A percentile compares a stretch with the other conserved stretches of the same genome.
phyloP scores from a whole-genome alignment of 1,140 invertebrate species.

The Trinorchestia longiramus region DNA sequence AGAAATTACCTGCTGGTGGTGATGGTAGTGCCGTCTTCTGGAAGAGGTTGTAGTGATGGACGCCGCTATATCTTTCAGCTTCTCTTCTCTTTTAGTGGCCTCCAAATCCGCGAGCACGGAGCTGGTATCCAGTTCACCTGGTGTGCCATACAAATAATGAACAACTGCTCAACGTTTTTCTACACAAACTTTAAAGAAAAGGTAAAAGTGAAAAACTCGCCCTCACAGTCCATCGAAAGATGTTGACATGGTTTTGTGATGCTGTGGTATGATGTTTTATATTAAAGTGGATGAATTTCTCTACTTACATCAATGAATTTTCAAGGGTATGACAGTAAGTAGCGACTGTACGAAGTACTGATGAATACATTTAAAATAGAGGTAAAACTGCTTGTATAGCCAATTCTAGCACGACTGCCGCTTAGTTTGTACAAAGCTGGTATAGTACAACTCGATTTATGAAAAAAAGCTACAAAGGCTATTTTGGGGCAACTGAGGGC shows the following conservation, averaged over 20 bases:
- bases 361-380: too few relatives aligned
- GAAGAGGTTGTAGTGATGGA: slow-evolving; percentile 75
- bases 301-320: neutral
- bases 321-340: neutral
- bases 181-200: too few relatives aligned
- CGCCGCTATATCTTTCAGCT: slow-evolving; percentile 80
- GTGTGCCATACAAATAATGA: neutral
- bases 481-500: too few relatives aligned
- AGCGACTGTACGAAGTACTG: too few relatives aligned
- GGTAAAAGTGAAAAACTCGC: neutral
- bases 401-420: too few relatives aligned
- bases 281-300: neutral
- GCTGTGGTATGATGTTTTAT: neutral
- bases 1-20: slow-evolving; percentile 32
- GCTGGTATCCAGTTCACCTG: slow-evolving; percentile 61
- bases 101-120: slow-evolving; percentile 61
- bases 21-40: neutral
- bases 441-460: too few relatives aligned
- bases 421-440: too few relatives aligned
- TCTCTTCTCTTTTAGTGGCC: slow-evolving; percentile 76
- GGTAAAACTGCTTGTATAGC: too few relatives aligned
- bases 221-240: neutral
- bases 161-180: too few relatives aligned
- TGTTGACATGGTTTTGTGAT: neutral
- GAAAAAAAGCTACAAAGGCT: too few relatives aligned